A percentile compares a stretch with the other conserved stretches of the same genome.
Conservation (phyloP, 30 jellyfish, hydroid and myxozoan species). For the Pelagia noctiluca region DNA sequence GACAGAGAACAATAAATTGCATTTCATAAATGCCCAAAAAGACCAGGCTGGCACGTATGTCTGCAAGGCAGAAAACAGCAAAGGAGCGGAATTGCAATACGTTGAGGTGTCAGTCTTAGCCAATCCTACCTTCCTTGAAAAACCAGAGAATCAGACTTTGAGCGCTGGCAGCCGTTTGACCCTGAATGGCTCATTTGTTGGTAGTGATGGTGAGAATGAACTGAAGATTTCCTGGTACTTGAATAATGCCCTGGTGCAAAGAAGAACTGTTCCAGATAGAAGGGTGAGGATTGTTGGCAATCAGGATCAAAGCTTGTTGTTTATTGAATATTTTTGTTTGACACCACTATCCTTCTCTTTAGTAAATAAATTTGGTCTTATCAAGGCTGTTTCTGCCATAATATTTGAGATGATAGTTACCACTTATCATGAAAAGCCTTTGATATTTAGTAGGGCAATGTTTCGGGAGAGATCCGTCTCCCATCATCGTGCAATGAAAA, state of each 20-base stretch:
- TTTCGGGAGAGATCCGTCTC: too few relatives aligned
- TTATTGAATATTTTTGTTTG: too few relatives aligned
- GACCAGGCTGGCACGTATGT: slow-evolving; percentile 39
- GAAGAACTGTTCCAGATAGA: not conserved
- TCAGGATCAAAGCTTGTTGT: too few relatives aligned
- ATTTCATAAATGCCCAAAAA: slow-evolving; percentile 18
- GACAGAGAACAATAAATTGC: not conserved
- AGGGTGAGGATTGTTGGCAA: slow-evolving; percentile 12
- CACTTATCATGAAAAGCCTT: too few relatives aligned
- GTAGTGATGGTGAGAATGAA: slow-evolving; percentile 6
- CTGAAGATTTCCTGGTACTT: slow-evolving; percentile 36
- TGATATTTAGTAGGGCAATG: too few relatives aligned
- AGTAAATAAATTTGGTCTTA: too few relatives aligned
- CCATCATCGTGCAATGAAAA: too few relatives aligned
- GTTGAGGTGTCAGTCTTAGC: slow-evolving; percentile 29
- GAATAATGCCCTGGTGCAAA: not conserved
- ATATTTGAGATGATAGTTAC: too few relatives aligned
- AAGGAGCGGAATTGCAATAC: slow-evolving; percentile 7
- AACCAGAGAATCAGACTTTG: slow-evolving; percentile 6
- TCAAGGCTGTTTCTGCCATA: too few relatives aligned
- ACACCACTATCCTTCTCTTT: too few relatives aligned
- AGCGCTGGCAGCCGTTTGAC: slow-evolving; percentile 24
- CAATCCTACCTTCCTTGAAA: slow-evolving; percentile 55
- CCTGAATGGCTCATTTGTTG: slow-evolving; percentile 46
- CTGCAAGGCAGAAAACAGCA: slow-evolving; percentile 47